These are phyloP conservation scores for Porites rus DNA, from an alignment of 92 coral and sea anemone species.

Conservation along the genomic window DNA sequence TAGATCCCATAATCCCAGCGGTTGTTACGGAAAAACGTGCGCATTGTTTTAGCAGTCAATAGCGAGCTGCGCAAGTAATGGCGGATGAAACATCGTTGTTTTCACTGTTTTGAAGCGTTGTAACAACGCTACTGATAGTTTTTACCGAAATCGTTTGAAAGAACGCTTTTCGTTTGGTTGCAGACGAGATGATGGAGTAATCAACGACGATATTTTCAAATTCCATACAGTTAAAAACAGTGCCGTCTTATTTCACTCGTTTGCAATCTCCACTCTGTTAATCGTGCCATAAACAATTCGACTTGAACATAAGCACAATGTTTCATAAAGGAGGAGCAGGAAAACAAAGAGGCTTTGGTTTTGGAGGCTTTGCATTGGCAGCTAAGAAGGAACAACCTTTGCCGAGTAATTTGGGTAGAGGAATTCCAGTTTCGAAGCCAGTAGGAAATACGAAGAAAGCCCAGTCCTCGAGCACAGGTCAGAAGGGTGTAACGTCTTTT, in stretches of 20 bases:
- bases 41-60: neutral
- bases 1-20: conserved; percentile 14
- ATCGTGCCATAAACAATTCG: neutral
- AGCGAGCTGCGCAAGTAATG: conserved; percentile 22
- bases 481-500: conserved; percentile 25
- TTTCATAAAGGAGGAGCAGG: conserved; percentile 93
- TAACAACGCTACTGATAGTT: neutral
- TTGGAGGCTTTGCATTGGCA: conserved; percentile 92
- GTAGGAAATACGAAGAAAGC: conserved; percentile 15
- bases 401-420: conserved; percentile 22
- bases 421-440: conserved; percentile 13
- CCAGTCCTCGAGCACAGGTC: neutral
- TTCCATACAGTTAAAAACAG: no score
- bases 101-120: neutral
- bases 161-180: neutral
- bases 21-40: conserved; percentile 1
- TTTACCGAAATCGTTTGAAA: neutral
- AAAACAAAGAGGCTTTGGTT: conserved; percentile 95
- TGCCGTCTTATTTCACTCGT: no score
- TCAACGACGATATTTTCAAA: neutral
- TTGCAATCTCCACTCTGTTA: no score
- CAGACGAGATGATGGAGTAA: neutral
- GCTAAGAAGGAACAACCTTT: conserved; percentile 76
- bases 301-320: conserved; percentile 42
- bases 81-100: conserved; percentile 6